phyloP scores from a whole-genome alignment of 2,113 vertebrate genomes.

The Turnix velox region DNA sequence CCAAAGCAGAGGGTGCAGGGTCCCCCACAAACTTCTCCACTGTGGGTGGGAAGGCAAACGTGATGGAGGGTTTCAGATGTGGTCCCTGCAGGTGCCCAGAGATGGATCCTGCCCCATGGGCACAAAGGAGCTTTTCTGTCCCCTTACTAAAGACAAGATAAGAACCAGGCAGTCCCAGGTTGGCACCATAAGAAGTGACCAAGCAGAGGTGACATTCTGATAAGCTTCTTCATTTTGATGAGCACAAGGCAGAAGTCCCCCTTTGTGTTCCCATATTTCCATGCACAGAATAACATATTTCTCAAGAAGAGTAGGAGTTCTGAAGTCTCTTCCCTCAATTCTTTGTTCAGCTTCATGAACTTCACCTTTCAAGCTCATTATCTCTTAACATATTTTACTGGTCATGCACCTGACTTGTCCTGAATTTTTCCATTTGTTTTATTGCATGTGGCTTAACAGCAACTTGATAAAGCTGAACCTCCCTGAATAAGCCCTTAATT shows the following conservation, averaged over 20 bases:
- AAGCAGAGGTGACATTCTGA: neutral
- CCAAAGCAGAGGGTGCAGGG: neutral
- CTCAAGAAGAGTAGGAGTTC: neutral
- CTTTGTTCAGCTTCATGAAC: neutral
- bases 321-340: neutral
- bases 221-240: neutral
- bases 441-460: neutral
- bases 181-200: neutral
- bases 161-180: neutral
- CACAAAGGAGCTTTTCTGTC: neutral
- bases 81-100: neutral
- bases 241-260: neutral
- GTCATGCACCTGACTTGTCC: neutral
- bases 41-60: fast-evolving
- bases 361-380: neutral
- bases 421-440: neutral
- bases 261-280: neutral
- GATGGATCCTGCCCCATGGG: neutral
- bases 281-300: neutral
- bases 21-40: neutral
- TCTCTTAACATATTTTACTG: neutral
- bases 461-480: neutral
- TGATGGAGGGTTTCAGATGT: too few relatives aligned
- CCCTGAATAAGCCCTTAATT: neutral
- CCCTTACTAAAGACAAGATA: neutral